These are phyloP conservation scores for Diglossa brunneiventris DNA, from an alignment of 2,113 vertebrate species.

Conservation along the genomic window DNA sequence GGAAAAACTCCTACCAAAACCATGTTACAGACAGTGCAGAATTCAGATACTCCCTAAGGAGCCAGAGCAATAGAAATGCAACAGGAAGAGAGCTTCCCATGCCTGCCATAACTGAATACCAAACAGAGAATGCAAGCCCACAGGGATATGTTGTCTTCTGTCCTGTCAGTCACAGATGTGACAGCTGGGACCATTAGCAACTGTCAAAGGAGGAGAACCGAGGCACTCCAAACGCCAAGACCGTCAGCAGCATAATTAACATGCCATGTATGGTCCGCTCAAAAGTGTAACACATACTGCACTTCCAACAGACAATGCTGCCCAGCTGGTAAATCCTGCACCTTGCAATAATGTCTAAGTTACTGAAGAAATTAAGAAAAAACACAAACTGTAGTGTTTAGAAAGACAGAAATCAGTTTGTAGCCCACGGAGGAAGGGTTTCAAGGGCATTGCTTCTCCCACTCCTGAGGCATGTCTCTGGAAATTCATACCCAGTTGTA, in stretches of 20 bases:
- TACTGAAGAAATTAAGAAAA: neutral
- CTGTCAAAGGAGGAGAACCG: neutral
- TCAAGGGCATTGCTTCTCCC: neutral
- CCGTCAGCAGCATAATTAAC: constrained; percentile 25
- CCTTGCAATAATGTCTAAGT: neutral
- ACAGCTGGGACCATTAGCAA: constrained; percentile 20
- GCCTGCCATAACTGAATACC: neutral
- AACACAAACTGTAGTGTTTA: neutral
- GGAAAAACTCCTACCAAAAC: neutral
- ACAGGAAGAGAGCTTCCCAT: neutral
- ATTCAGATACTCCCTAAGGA: neutral
- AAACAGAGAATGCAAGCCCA: neutral
- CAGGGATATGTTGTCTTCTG: neutral
- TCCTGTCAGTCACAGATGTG: neutral
- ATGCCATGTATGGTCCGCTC: neutral
- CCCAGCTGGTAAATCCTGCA: neutral
- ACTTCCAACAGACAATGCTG: neutral
- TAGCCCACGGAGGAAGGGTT: neutral
- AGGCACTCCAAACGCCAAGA: constrained; percentile 9
- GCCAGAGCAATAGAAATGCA: neutral
- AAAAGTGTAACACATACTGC: neutral
- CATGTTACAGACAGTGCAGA: neutral
- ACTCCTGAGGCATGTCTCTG: neutral
- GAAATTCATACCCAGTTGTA: neutral
- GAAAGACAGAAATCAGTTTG: neutral